Conservation (phyloP, 2,797 vertebrate genomes). For the Tokudaia tokunoshimensis region DNA sequence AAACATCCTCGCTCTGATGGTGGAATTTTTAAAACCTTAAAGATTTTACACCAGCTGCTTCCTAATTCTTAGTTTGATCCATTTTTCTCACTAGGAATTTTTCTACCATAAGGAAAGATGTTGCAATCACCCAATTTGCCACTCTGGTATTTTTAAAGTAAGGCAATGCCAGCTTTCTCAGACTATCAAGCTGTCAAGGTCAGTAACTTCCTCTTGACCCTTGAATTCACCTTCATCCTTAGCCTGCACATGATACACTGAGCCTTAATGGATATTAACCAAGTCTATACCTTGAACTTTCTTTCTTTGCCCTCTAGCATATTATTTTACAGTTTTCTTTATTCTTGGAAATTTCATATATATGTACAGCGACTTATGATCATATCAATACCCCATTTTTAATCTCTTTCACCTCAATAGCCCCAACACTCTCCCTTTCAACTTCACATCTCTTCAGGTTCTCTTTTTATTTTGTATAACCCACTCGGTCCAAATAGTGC, state of each 20-base stretch:
- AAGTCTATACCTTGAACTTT: not conserved
- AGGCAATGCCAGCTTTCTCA: slow-evolving; percentile 21
- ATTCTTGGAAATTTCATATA: not conserved
- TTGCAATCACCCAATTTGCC: not conserved
- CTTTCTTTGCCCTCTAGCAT: not conserved
- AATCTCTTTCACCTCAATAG: too few species aligned
- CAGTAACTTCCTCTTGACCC: not conserved
- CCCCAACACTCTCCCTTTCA: not conserved
- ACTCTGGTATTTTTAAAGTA: not conserved
- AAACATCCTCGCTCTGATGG: not conserved
- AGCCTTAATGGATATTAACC: not conserved
- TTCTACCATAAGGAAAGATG: not conserved
- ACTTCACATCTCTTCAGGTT: not conserved
- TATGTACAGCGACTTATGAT: not conserved
- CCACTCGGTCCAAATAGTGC: not conserved
- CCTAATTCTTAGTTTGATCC: slow-evolving; percentile 21
- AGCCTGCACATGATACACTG: not conserved
- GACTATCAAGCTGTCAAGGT: not conserved
- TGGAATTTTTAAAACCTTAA: slow-evolving; percentile 13
- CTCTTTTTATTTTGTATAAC: not conserved
- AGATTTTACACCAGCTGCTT: not conserved
- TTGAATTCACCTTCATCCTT: not conserved
- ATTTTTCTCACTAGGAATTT: slow-evolving; percentile 47
- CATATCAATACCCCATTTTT: not conserved
- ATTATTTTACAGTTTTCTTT: not conserved